Percentiles rank a stretch among this genome's conserved stretches.
These are phyloP conservation scores for Trichacis sp. DNA, from an alignment of 2,888 invertebrate species.

Conservation along the genomic window DNA sequence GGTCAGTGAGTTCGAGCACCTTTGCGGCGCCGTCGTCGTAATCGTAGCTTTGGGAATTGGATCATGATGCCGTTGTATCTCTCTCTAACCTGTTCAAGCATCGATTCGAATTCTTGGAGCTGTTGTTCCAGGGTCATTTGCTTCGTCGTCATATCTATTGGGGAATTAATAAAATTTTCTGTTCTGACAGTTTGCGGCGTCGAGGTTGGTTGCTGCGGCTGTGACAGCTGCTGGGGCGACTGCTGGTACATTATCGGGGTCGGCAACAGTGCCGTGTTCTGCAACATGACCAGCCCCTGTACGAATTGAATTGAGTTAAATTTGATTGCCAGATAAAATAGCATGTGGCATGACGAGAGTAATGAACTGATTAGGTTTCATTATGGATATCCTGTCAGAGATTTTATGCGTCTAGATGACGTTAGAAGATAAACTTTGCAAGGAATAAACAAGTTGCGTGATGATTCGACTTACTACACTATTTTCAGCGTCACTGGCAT, in stretches of 20 bases:
- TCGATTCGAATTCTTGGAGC: conserved; percentile 83
- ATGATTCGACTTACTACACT: conserved; percentile 56
- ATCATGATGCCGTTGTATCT: conserved; percentile 71
- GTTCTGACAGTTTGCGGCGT: conserved; percentile 59
- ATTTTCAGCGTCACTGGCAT: conserved; percentile 42
- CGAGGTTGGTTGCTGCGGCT: conserved; percentile 51
- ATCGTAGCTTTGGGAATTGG: conserved; percentile 47
- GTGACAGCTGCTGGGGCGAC: conserved; percentile 72
- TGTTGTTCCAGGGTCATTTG: conserved; percentile 81
- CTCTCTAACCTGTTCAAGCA: conserved; percentile 84
- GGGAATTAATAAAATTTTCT: conserved; percentile 50
- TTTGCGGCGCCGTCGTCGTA: conserved; percentile 71
- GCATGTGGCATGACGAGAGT: conserved; percentile 61
- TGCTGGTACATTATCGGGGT: conserved; percentile 57
- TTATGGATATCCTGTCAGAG: conserved; percentile 72
- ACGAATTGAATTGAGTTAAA: conserved; percentile 65
- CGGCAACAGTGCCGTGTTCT: conserved; percentile 55
- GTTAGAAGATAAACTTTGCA: conserved; percentile 69
- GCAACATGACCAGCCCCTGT: conserved; percentile 53
- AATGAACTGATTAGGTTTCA: conserved; percentile 62
- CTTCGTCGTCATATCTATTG: conserved; percentile 59
- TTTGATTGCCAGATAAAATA: conserved; percentile 60
- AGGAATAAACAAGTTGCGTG: conserved; percentile 60
- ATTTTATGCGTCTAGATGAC: conserved; percentile 82
- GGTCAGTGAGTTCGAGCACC: conserved; percentile 80